These are phyloP conservation scores for Platynereis dumerilii DNA, from an alignment of 2,888 invertebrate genomes.

Conservation along the genomic window DNA sequence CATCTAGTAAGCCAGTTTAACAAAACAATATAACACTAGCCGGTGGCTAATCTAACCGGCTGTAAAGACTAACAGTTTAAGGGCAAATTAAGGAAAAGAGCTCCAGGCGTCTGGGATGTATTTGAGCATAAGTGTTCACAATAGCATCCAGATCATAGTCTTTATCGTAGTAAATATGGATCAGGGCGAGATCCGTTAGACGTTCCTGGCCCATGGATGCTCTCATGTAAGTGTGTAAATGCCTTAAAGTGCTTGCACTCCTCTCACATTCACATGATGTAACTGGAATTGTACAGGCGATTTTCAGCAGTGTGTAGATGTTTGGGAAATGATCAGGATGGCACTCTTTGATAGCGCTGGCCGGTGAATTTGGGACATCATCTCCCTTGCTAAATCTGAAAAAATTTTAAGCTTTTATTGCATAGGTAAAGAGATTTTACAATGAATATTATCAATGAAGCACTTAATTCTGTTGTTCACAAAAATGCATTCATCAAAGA, in stretches of 20 bases:
- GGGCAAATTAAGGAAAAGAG: constrained; percentile 2
- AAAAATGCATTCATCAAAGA: too few relatives aligned
- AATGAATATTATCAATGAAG: too few relatives aligned
- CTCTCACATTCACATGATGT: neutral
- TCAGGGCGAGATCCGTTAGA: neutral
- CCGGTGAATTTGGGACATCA: too few relatives aligned
- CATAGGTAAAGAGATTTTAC: too few relatives aligned
- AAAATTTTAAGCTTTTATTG: too few relatives aligned
- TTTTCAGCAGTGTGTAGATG: neutral
- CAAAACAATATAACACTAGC: too few relatives aligned
- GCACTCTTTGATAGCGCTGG: too few relatives aligned
- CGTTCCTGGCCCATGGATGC: neutral
- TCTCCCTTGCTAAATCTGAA: too few relatives aligned
- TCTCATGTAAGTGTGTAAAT: neutral
- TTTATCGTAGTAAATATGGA: neutral
- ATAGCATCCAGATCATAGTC: neutral
- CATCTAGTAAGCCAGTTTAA: too few relatives aligned
- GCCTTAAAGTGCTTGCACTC: neutral
- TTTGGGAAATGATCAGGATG: neutral
- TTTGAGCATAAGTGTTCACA: neutral
- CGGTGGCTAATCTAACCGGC: too few relatives aligned
- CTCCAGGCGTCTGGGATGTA: neutral
- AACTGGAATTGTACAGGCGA: neutral
- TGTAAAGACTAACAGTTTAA: too few relatives aligned
- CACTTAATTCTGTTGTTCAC: too few relatives aligned